These are phyloP conservation scores for Spialia ferax DNA, from an alignment of 2,888 invertebrate genomes.

Conservation along the genomic window DNA sequence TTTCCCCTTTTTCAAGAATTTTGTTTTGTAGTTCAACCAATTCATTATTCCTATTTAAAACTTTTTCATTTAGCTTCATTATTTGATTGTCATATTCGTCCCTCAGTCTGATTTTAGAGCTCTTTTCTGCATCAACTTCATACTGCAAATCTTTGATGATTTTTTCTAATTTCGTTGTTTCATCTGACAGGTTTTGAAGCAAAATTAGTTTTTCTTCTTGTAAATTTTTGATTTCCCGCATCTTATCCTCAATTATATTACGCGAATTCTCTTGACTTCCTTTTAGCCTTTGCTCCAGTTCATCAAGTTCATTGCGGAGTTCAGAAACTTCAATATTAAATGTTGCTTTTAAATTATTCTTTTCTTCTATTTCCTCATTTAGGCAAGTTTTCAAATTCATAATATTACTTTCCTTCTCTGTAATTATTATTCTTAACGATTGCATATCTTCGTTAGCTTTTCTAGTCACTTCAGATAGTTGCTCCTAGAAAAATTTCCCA, in stretches of 20 bases:
- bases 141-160: conserved; percentile 59
- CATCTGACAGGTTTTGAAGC: conserved; percentile 66
- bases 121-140: conserved; percentile 66
- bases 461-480: conserved; percentile 55
- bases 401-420: conserved; percentile 66
- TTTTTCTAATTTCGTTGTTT: conserved; percentile 65
- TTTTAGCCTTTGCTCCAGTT: conserved; percentile 68
- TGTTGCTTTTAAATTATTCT: conserved; percentile 60
- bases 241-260: conserved; percentile 62
- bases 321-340: conserved; percentile 65
- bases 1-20: conserved; percentile 67
- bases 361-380: conserved; percentile 71
- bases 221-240: conserved; percentile 68
- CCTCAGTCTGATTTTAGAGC: conserved; percentile 62
- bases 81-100: conserved; percentile 69
- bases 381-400: conserved; percentile 68
- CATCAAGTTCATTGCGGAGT: conserved; percentile 71
- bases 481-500: conserved; percentile 52
- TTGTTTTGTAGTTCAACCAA: conserved; percentile 74
- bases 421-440: conserved; percentile 54
- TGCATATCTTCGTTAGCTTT: conserved; percentile 60
- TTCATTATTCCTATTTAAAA: conserved; percentile 75
- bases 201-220: conserved; percentile 74
- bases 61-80: conserved; percentile 75
- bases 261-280: conserved; percentile 61